Evolutionary conservation across 2,888 invertebrate species (phyloP).

Genomic region (Ecliptopera silaceata): DNA sequence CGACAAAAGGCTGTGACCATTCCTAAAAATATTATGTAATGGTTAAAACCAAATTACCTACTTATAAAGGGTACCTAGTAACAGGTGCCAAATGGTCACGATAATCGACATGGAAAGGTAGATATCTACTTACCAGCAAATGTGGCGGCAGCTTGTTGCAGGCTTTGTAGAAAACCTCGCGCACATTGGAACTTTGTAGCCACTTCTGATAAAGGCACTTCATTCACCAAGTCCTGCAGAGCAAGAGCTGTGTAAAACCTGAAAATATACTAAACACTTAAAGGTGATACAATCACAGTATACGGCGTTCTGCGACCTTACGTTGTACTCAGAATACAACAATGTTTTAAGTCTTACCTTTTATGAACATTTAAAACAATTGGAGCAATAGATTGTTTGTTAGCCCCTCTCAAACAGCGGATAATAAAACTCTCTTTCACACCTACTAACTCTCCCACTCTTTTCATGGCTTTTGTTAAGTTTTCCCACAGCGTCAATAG

Average conservation of each 20-base stretch:
- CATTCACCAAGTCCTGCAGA: slow-evolving; percentile 96
- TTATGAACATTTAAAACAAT: slow-evolving; percentile 85
- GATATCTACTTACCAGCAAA: slow-evolving; percentile 89
- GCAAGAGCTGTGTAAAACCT: slow-evolving; percentile 96
- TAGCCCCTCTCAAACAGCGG: slow-evolving; percentile 87
- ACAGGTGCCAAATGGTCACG: too few species aligned
- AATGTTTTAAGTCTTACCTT: slow-evolving; percentile 66
- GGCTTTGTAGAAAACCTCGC: slow-evolving; percentile 94
- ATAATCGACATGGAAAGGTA: background rate
- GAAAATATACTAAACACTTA: slow-evolving; percentile 31
- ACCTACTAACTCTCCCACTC: slow-evolving; percentile 95
- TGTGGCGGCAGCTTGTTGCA: slow-evolving; percentile 97
- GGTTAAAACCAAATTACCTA: background rate
- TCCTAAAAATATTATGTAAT: slow-evolving; percentile 78
- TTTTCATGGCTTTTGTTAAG: slow-evolving; percentile 89
- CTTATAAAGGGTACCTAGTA: too few species aligned
- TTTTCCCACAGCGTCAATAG: slow-evolving; percentile 92
- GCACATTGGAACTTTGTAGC: slow-evolving; percentile 93
- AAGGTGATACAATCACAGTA: background rate
- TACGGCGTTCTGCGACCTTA: too few species aligned
- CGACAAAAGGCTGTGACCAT: slow-evolving; percentile 98
- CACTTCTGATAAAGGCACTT: slow-evolving; percentile 90
- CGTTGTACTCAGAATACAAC: too few species aligned
- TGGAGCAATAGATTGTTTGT: slow-evolving; percentile 80
- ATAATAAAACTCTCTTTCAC: slow-evolving; percentile 94